Conservation (phyloP, 2,113 vertebrate species). For the Atractosteus spatula region DNA sequence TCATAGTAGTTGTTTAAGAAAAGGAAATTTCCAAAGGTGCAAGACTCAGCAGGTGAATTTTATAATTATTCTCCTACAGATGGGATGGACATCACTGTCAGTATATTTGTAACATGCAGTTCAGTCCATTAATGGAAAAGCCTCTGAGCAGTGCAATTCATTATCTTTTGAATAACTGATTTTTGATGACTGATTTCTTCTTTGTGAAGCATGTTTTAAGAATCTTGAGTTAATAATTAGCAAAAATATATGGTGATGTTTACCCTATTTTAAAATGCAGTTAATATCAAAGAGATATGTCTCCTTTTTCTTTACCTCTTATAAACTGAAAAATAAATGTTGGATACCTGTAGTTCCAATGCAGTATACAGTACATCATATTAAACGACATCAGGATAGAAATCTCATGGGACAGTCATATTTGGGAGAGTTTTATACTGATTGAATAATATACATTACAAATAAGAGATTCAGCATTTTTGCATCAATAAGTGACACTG, state of each 20-base stretch:
- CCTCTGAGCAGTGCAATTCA: not conserved
- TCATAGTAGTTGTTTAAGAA: not conserved
- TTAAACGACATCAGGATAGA: not conserved
- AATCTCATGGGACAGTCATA: conserved; percentile 7
- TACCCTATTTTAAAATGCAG: conserved; percentile 4
- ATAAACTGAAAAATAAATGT: conserved; percentile 7
- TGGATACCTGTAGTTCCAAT: not conserved
- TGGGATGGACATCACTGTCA: not conserved
- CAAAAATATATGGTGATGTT: not conserved
- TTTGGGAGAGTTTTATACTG: not conserved
- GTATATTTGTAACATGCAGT: conserved; percentile 4
- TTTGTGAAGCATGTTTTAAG: not conserved
- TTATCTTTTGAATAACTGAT: no score
- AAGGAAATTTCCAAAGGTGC: not conserved
- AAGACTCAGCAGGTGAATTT: no score
- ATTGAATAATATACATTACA: conserved; percentile 18
- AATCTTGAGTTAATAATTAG: not conserved
- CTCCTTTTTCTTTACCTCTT: not conserved
- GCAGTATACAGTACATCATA: conserved; percentile 3
- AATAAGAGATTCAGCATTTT: conserved; percentile 22
- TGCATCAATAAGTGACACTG: conserved; percentile 29
- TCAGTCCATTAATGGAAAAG: not conserved
- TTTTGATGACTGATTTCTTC: no score
- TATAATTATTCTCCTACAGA: no score
- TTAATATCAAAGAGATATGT: not conserved